Conservation (phyloP, 2,797 vertebrate species). For the Rhinogobio ventralis region DNA sequence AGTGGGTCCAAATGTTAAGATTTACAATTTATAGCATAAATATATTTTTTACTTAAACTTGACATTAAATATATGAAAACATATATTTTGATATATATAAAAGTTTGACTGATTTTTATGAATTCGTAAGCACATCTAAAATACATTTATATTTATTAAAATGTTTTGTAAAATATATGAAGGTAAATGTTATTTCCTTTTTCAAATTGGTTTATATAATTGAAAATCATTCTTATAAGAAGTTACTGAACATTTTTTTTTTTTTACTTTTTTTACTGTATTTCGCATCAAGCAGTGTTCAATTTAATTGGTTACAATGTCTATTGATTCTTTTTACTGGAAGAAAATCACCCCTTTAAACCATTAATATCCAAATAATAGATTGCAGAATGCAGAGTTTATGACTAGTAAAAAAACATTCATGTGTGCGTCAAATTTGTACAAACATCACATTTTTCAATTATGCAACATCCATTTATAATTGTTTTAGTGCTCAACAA, state of each 20-base stretch:
- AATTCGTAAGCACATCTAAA: background rate
- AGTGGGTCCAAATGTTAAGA: background rate
- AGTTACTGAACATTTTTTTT: background rate
- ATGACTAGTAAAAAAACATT: background rate
- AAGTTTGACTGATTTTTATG: background rate
- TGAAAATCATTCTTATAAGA: background rate
- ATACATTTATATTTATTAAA: background rate
- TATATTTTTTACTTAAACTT: background rate
- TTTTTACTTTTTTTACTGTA: background rate
- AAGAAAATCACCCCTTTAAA: background rate
- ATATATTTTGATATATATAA: no score
- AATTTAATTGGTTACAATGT: background rate
- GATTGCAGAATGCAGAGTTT: background rate
- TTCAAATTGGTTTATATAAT: background rate
- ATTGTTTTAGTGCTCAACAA: background rate
- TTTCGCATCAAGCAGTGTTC: background rate
- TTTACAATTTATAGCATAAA: background rate
- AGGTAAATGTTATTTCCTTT: background rate
- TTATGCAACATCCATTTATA: background rate
- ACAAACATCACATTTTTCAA: background rate
- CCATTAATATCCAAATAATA: background rate
- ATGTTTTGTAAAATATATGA: background rate
- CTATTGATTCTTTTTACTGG: background rate
- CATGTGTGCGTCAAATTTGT: no score
- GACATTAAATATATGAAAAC: background rate